Conservation (phyloP, 2,113 vertebrate genomes). For the Sorex fumeus region DNA sequence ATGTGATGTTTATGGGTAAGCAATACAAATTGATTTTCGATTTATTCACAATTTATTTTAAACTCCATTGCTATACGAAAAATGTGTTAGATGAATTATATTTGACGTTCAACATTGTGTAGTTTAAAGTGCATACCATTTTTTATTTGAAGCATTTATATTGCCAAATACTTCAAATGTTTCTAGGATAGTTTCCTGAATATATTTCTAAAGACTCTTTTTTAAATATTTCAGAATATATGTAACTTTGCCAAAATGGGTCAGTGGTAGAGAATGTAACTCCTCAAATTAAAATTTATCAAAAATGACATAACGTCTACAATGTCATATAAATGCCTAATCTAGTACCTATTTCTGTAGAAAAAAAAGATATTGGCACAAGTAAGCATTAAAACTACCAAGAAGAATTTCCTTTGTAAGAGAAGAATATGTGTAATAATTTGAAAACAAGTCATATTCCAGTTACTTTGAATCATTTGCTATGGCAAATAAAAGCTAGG, state of each 20-base stretch:
- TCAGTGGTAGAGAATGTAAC: conserved; percentile 22
- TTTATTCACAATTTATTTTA: too few species aligned
- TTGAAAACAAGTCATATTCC: conserved; percentile 15
- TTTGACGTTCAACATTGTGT: too few species aligned
- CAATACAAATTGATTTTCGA: too few species aligned
- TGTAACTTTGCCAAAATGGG: conserved; percentile 45
- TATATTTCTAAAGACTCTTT: neutral
- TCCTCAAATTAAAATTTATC: conserved; percentile 45
- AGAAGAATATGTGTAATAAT: neutral
- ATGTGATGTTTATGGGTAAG: too few species aligned
- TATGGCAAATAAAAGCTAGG: conserved; percentile 17
- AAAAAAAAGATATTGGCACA: neutral
- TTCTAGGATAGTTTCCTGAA: neutral
- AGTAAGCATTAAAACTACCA: neutral
- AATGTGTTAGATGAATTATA: too few species aligned
- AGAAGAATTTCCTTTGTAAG: conserved; percentile 20
- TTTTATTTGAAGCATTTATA: neutral
- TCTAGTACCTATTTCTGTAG: neutral
- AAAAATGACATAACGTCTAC: conserved; percentile 58
- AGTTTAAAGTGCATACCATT: neutral
- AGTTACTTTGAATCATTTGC: neutral
- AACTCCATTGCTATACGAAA: too few species aligned
- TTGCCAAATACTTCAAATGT: neutral
- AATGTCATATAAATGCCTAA: neutral
- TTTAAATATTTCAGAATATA: conserved; percentile 26